Base-by-base conservation (phyloP, 2,113 vertebrate genomes). In the Desmodus rotundus region DNA sequence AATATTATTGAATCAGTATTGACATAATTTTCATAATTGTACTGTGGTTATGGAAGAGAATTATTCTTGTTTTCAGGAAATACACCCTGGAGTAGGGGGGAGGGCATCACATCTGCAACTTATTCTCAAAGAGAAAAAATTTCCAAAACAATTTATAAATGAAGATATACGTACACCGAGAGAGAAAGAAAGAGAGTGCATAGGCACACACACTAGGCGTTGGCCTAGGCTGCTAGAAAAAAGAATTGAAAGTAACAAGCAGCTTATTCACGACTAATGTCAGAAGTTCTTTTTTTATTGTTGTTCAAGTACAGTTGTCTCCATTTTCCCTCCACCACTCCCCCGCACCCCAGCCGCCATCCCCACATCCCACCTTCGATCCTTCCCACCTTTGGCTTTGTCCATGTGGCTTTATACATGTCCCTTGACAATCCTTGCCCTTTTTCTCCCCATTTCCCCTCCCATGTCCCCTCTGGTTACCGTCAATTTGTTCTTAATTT, bases 51-150 rank as follows among this genome's bases (percentile, higher is more conserved):
- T 77, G n/a, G 52, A 89, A 93, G 43, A 89, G 22, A 93, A 74
- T 84, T 84, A 50, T 36, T 26, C 24, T 85, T 73, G 10, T 81
- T 90, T 96, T 96, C 56, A 90, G 52, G n/a, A 87, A 92, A 77
- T 74, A 52, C 22, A 81, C n/a, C 52, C 54, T 87, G 22, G 87
- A 43, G 9, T 56, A 93, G 22, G 45, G 43, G 14, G 93, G 85
- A 70, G 31, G 28, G 17, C 33, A 76, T 74, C 28, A 70, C 50
- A 11, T 70, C 70, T 93, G 56, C 43, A 89, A 56, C 31, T 90
- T 83, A 78, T 33, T 93, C 11, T 76, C 38, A 80, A 89, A 68
- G 33, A 92, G 85, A 43, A 87, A 84, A 38, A 54, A 14, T 11
- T 9, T 87, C 28, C 65, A 45, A 45, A 78, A 93, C 93, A 94